These are phyloP conservation scores for Myocastor coypus DNA, from an alignment of 2,113 vertebrate species.

Conservation along the genomic window DNA sequence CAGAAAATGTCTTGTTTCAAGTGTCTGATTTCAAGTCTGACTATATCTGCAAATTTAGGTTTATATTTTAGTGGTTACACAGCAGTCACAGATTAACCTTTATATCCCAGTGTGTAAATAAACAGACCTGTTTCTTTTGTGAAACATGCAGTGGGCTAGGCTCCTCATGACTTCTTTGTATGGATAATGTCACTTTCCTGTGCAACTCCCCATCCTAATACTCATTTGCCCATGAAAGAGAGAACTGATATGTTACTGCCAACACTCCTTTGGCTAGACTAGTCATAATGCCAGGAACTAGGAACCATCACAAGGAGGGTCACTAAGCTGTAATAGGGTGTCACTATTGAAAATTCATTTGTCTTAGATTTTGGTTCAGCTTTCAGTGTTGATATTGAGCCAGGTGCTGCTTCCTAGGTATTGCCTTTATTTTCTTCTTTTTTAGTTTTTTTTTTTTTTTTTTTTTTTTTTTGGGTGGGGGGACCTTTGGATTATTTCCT, in stretches of 20 bases:
- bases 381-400: not conserved
- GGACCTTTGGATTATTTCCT: not conserved
- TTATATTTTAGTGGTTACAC: not conserved
- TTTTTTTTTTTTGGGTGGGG: too few relatives aligned
- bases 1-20: not conserved
- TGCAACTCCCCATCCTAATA: not conserved
- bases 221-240: not conserved
- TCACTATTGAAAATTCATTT: rapidly evolving
- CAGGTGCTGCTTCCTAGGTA: not conserved
- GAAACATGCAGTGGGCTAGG: not conserved
- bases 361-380: not conserved
- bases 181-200: not conserved
- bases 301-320: not conserved
- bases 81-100: not conserved
- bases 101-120: not conserved
- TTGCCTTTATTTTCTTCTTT: not conserved
- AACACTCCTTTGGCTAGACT: not conserved
- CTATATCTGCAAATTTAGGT: not conserved
- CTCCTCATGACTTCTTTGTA: not conserved
- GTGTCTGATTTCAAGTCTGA: not conserved
- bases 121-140: not conserved
- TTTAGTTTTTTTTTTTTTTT: not conserved
- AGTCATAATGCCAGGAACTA: rapidly evolving
- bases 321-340: rapidly evolving
- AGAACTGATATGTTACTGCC: not conserved